phyloP scores from a whole-genome alignment of 30 jellyfish, hydroid and myxozoan species.

The Chrysaora quinquecirrha region DNA sequence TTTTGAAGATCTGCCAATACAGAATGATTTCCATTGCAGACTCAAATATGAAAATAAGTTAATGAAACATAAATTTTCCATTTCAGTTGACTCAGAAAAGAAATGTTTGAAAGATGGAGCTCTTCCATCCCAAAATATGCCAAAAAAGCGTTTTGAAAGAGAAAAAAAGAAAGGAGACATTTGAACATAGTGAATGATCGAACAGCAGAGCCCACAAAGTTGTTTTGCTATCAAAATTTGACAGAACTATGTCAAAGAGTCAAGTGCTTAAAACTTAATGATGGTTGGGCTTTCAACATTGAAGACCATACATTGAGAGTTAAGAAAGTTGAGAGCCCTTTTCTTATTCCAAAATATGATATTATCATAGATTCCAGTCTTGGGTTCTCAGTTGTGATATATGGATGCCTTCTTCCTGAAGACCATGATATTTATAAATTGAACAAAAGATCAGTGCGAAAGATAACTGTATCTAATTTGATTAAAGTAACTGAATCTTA shows the following conservation, averaged over 20 bases:
- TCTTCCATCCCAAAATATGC: constrained; percentile 12
- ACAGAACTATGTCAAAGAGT: constrained; percentile 11
- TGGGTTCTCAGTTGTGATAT: constrained; percentile 26
- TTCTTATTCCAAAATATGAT: too few relatives aligned
- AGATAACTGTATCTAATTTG: too few relatives aligned
- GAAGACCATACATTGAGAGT: constrained; percentile 2
- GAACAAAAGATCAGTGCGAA: constrained; percentile 21
- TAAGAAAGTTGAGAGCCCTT: constrained; percentile 15
- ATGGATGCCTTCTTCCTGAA: constrained; percentile 27
- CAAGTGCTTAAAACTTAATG: neutral
- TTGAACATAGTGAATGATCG: constrained; percentile 14
- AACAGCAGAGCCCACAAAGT: constrained; percentile 15
- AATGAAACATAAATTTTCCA: too few relatives aligned
- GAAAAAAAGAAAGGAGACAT: too few relatives aligned
- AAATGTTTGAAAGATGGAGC: too few relatives aligned
- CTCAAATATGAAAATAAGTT: too few relatives aligned
- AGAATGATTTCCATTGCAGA: too few relatives aligned
- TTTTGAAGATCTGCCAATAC: too few relatives aligned
- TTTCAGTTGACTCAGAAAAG: too few relatives aligned
- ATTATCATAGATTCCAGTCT: too few relatives aligned
- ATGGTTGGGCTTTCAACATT: constrained; percentile 16
- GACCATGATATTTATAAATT: constrained; percentile 9
- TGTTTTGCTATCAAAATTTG: constrained; percentile 14
- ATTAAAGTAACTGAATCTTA: too few relatives aligned
- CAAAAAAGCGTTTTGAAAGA: constrained; percentile 25